phyloP scores from a whole-genome alignment of 2,113 vertebrate genomes.

The Henicopernis longicauda region DNA sequence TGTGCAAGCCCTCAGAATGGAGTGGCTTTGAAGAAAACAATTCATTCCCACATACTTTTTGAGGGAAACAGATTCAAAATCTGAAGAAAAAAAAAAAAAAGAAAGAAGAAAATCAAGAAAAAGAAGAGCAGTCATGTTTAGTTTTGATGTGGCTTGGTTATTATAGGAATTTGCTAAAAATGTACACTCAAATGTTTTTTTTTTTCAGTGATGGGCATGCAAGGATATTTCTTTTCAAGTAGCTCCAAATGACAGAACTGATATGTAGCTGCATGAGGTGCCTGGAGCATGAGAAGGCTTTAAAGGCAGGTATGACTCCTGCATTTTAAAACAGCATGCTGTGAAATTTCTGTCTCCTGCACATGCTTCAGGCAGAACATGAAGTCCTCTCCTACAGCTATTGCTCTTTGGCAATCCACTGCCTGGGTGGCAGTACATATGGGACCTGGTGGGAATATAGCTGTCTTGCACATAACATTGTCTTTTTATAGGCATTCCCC shows the following conservation, averaged over 20 bases:
- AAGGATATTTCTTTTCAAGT: not conserved
- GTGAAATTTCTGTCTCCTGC: not conserved
- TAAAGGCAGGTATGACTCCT: not conserved
- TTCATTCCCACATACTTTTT: not conserved
- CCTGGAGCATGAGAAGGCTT: not conserved
- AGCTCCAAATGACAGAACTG: not conserved
- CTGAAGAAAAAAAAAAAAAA: not conserved
- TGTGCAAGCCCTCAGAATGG: not conserved
- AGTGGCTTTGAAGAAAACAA: not conserved
- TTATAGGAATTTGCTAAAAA: not conserved
- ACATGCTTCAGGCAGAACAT: not conserved
- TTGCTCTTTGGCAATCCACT: not conserved
- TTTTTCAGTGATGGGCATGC: not conserved
- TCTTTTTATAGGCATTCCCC: not conserved
- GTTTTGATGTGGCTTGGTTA: not conserved
- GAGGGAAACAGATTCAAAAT: not conserved
- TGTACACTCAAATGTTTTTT: too few species aligned
- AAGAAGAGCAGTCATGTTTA: not conserved
- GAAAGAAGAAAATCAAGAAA: not conserved
- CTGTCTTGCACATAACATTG: not conserved
- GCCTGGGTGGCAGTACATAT: fast-evolving
- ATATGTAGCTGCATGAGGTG: not conserved
- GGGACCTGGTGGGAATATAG: not conserved
- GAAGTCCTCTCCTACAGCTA: not conserved
- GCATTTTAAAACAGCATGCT: not conserved